Percentiles rank a stretch among this genome's conserved stretches.
Evolutionary conservation across 2,113 vertebrate genomes (phyloP).

Genomic region (Podarcis cretensis): DNA sequence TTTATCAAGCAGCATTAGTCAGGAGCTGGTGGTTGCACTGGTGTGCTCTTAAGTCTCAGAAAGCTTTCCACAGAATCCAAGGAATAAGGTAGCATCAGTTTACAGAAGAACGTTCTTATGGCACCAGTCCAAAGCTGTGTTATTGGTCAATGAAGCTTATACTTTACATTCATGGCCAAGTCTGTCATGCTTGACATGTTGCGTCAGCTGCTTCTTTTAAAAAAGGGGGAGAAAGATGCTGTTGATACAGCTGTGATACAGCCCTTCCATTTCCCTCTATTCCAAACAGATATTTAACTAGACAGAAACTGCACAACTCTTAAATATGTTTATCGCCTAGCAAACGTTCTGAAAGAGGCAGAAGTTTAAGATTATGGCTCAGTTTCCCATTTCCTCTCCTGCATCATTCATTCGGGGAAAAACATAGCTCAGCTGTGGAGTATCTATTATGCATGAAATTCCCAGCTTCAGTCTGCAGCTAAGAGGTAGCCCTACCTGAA

Average conservation of each 20-base stretch:
- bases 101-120: slow-evolving; percentile 55
- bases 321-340: slow-evolving; percentile 34
- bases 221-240: slow-evolving; percentile 54
- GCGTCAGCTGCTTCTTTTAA: slow-evolving; percentile 74
- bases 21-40: slow-evolving; percentile 57
- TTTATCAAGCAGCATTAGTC: slow-evolving; percentile 51
- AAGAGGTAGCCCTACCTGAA: too few species aligned
- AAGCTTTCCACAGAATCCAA: slow-evolving; percentile 54
- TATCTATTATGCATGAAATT: too few species aligned
- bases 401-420: too few species aligned
- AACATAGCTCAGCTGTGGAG: too few species aligned
- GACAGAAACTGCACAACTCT: slow-evolving; percentile 36
- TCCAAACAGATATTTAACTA: slow-evolving; percentile 61
- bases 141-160: slow-evolving; percentile 57
- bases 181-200: slow-evolving; percentile 73
- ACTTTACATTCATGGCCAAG: slow-evolving; percentile 65
- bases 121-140: slow-evolving; percentile 52
- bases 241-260: slow-evolving; percentile 78
- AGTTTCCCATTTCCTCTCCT: too few species aligned
- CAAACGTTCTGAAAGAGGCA: slow-evolving; percentile 22
- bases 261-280: slow-evolving; percentile 47
- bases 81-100: slow-evolving; percentile 64
- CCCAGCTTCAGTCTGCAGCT: too few species aligned
- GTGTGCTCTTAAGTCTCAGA: slow-evolving; percentile 61
- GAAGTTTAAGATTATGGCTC: slow-evolving; percentile 19